Base-by-base conservation (phyloP, 2,113 vertebrate species). In the Alethe diademata region DNA sequence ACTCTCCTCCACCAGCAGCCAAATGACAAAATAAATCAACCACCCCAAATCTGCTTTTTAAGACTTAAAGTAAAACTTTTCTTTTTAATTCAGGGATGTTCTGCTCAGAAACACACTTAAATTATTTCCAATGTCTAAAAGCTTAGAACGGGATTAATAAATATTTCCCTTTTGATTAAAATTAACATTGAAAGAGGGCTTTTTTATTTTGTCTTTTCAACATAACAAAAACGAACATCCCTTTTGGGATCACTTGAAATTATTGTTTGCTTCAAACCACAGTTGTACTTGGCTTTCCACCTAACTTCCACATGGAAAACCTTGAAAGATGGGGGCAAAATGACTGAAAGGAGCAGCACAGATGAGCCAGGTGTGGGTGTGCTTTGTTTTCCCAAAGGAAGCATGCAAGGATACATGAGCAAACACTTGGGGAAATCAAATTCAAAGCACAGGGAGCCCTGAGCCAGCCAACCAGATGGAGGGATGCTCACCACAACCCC, bases 151-250 rank as follows among this genome's bases (percentile, higher is more conserved):
- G 2, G 19, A 88, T 69, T 95, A 88, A 93, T 93, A 91, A 96
- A 93, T 95, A 95, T 91, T 96, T 94, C 84, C 72, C 53, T 90
- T 96, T 87, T 78, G 85, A 90, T 90, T 93, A 85, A 94, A 87
- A 72, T 95, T 75, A 93, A 89, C 62, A 88, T 40, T 19, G 24
- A 33, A 87, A 88, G 62, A 23, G 7, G 19, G 9, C 0, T 9
- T 40, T 61, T 83, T 61, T 76, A 26, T 76, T 86, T 35, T 31
- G n/a, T n/a, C 33, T 67, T 94, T 89, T 58, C 35, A 66, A 56
- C 38, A 14, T 19, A 47, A 76, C 31, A 61, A 83, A 92, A 96
- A 51, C 2, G 18, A 87, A 82, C 19, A 5, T 20, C 42, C 29
- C 81, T 42, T 61, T 85, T 73, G 74, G 87, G 88, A 95, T 88